Evolutionary conservation across 2,113 vertebrate species (phyloP).

Genomic region (Heterocephalus glaber): DNA sequence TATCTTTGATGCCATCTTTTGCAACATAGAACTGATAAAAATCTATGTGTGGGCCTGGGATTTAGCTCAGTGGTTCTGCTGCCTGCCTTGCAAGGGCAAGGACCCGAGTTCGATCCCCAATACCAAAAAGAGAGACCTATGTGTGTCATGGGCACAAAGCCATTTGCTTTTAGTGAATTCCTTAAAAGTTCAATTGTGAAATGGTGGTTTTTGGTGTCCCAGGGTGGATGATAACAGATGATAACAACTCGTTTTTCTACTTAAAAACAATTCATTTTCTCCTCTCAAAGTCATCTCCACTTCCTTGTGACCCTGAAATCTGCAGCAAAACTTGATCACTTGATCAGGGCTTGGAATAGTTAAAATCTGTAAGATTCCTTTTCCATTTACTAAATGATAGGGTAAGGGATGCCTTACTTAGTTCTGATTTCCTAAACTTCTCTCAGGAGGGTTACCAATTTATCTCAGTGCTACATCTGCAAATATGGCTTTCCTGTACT

Average conservation of each 20-base stretch:
- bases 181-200: constrained; percentile 31
- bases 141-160: neutral
- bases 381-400: neutral
- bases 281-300: neutral
- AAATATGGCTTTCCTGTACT: neutral
- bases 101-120: too few species aligned
- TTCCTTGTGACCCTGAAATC: neutral
- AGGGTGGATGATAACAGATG: neutral
- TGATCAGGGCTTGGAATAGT: neutral
- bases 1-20: neutral
- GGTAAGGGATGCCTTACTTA: neutral
- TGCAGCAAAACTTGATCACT: neutral
- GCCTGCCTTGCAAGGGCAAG: too few species aligned
- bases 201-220: constrained; percentile 2
- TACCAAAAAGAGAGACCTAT: too few species aligned
- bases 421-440: neutral
- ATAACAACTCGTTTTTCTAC: neutral
- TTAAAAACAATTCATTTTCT: constrained; percentile 11
- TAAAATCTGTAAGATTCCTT: neutral
- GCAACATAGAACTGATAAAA: neutral
- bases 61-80: too few species aligned
- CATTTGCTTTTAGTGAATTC: neutral
- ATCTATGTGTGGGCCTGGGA: neutral
- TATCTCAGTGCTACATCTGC: neutral
- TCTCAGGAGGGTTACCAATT: neutral